Percentiles rank a stretch among this genome's conserved stretches.
Conservation (phyloP, 2,797 vertebrate species). For the Pipistrellus nathusii region DNA sequence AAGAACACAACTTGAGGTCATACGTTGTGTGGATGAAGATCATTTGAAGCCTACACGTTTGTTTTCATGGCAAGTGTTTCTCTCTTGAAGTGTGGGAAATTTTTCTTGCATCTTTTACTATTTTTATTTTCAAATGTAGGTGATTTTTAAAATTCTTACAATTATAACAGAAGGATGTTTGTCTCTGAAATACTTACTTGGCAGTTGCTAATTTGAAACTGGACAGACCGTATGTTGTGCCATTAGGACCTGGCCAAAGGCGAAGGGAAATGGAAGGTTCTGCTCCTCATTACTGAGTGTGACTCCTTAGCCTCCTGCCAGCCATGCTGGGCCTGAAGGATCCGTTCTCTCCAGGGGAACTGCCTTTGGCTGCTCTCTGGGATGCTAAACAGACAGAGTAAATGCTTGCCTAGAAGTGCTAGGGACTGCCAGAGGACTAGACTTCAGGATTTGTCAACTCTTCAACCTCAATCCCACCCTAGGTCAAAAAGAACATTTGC, state of each 20-base stretch:
- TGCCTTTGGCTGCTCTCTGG: slow-evolving; percentile 68
- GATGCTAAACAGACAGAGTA: background rate
- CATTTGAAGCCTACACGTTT: slow-evolving; percentile 31
- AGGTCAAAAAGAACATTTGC: slow-evolving; percentile 52
- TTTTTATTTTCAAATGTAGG: background rate
- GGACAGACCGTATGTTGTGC: background rate
- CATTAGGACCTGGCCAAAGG: slow-evolving; percentile 47
- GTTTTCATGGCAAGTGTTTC: slow-evolving; percentile 50
- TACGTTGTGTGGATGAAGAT: background rate
- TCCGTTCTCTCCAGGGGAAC: slow-evolving; percentile 28
- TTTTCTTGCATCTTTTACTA: slow-evolving; percentile 25
- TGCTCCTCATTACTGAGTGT: slow-evolving; percentile 43
- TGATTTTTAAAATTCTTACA: slow-evolving; percentile 50
- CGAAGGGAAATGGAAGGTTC: slow-evolving; percentile 28
- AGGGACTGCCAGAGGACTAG: slow-evolving; percentile 58
- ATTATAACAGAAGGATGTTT: slow-evolving; percentile 11
- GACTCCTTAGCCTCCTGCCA: slow-evolving; percentile 42
- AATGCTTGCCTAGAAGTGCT: background rate
- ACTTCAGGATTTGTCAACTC: slow-evolving; percentile 57
- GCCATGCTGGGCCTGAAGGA: slow-evolving; percentile 63
- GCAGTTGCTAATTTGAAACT: slow-evolving; percentile 60
- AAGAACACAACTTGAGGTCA: background rate
- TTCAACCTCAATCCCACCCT: slow-evolving; percentile 50
- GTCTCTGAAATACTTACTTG: slow-evolving; percentile 42
- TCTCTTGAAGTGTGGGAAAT: background rate